Conservation (phyloP, 1,140 invertebrate species). For the Camponotus floridanus region DNA sequence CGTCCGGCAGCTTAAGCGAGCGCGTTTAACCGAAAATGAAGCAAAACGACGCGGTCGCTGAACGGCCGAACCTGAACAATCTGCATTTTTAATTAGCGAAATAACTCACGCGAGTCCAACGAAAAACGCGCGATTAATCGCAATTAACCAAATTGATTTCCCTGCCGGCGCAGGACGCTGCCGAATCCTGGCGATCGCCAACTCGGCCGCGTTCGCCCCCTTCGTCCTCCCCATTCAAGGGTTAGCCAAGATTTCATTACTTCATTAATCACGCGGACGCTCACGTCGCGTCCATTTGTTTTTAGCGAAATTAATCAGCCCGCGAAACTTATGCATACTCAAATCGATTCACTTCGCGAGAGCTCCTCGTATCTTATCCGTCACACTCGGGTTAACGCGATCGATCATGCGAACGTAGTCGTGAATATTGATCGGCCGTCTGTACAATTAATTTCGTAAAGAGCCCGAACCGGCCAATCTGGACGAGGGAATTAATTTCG, state of each 20-base stretch:
- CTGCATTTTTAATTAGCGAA: constrained; percentile 53
- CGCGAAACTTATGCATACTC: constrained; percentile 57
- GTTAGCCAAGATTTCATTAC: constrained; percentile 64
- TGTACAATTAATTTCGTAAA: constrained; percentile 33
- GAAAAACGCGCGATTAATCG: constrained; percentile 48
- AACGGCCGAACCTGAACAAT: constrained; percentile 14
- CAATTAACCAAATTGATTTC: constrained; percentile 59
- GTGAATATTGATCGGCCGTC: constrained; percentile 37
- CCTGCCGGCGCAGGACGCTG: background rate
- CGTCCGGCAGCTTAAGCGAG: constrained; percentile 35
- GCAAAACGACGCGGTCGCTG: constrained; percentile 18
- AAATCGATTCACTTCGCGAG: constrained; percentile 39
- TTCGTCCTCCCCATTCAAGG: constrained; percentile 49
- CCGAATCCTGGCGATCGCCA: background rate
- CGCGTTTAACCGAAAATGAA: constrained; percentile 52
- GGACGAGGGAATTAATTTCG: background rate
- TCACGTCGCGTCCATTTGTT: constrained; percentile 57
- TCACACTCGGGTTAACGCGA: constrained; percentile 35
- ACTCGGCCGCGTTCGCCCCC: constrained; percentile 9
- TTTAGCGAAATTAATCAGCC: constrained; percentile 59
- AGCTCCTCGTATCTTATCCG: constrained; percentile 44
- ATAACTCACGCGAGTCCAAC: constrained; percentile 41
- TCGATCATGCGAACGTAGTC: constrained; percentile 28
- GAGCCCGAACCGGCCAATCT: background rate
- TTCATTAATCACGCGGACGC: constrained; percentile 60